Evolutionary conservation across 2,797 vertebrate genomes (phyloP), one percentile per base, ranked within the genome.

Genomic region (Meda fulgida): DNA sequence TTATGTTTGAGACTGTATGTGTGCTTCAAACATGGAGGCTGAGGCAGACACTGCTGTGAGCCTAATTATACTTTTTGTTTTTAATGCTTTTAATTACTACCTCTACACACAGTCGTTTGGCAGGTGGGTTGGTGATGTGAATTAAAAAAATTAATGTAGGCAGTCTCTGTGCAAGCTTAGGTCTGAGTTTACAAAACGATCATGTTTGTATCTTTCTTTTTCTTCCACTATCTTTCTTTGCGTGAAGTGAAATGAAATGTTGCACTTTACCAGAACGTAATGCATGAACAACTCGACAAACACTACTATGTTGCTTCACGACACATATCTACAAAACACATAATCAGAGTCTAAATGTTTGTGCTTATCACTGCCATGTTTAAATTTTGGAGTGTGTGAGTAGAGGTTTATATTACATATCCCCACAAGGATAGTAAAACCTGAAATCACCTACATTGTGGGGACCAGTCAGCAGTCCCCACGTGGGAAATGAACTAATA

Each of bases 1-100:
- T 87, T 84, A 84, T 87, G 87, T 87, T 89, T 89, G 85, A 88
- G 81, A 84, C 73, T 16, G 6, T 84, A 81, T 78, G 51, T 36
- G 60, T 84, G 84, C 63, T 86, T 89, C 87, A 89, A 88, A 87
- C 87, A 89, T 88, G 71, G 83, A 51, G 73, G 81, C 85, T 75
- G 75, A 88, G 8, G 80, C 81, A 78, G 66, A 65, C 81, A 76
- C 83, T 46, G 85, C 83, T 84, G 51, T 71, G 65, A 85, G 81
- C 58, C 55, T 72, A 87, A 88, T 72, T n/a, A 87, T 69, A 70
- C 77, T 73, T 80, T 75, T 69, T 77, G 84, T 86, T 85, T 58
- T 69, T 69, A 87, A 78, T 73, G 58, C 75, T 51, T 80, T 85
- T 85, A 85, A 85, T 66, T 60, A 71, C 83, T n/a, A 70, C 77